Conservation (phyloP, 2,113 vertebrate species). For the Phoenicopterus ruber region DNA sequence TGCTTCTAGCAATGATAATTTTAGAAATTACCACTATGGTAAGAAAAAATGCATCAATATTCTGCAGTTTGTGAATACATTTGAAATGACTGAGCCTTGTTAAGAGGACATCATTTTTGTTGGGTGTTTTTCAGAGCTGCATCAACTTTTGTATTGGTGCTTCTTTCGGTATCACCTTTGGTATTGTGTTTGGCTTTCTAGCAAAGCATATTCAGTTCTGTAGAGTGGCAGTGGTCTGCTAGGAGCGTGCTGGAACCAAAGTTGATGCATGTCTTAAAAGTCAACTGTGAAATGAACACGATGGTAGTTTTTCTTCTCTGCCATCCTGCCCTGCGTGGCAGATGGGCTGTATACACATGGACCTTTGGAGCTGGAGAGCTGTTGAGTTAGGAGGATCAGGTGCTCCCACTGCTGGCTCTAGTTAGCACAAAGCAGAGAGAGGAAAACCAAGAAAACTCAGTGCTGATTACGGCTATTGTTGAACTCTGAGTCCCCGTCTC, state of each 20-base stretch:
- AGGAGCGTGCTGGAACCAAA: neutral
- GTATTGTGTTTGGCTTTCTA: neutral
- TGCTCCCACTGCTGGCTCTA: conserved; percentile 43
- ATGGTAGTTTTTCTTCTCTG: neutral
- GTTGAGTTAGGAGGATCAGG: conserved; percentile 24
- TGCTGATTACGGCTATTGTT: neutral
- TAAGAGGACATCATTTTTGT: neutral
- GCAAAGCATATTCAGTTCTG: neutral
- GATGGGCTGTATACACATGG: fast-evolving
- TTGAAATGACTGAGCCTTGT: neutral
- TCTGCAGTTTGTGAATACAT: neutral
- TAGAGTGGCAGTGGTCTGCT: neutral
- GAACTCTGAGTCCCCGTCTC: neutral
- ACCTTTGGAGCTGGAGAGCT: neutral
- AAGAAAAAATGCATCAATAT: neutral
- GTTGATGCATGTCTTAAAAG: neutral
- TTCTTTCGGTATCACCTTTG: neutral
- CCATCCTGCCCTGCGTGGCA: neutral
- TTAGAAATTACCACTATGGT: neutral
- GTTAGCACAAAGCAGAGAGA: neutral
- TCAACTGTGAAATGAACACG: neutral
- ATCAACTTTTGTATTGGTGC: neutral
- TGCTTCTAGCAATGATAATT: neutral
- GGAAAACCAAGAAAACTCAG: neutral
- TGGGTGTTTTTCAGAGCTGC: neutral